A percentile compares a stretch with the other conserved stretches of the same genome.
Conservation (phyloP, 2,888 invertebrate genomes). For the Dorcus hopei region DNA sequence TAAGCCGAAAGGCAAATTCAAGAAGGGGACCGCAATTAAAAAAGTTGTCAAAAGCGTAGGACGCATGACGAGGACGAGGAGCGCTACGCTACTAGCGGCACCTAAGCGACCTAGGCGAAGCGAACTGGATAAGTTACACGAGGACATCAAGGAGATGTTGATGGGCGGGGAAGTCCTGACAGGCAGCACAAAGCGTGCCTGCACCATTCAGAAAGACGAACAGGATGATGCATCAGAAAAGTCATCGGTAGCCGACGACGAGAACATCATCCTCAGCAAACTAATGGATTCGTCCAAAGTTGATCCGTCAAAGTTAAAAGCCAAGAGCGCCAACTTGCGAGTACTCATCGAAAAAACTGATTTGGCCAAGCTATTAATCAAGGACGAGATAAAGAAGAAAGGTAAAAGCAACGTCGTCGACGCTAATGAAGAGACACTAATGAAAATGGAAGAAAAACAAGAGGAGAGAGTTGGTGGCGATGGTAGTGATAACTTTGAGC, state of each 20-base stretch:
- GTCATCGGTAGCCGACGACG: constrained; percentile 20
- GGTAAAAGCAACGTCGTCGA: not conserved
- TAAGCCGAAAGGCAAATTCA: not conserved
- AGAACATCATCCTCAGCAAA: constrained; percentile 13
- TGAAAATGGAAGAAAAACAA: constrained; percentile 13
- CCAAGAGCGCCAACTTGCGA: constrained; percentile 33
- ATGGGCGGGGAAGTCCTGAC: constrained; percentile 62
- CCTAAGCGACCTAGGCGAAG: constrained; percentile 41
- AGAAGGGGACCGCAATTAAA: not conserved
- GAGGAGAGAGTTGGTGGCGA: constrained; percentile 28
- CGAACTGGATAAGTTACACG: constrained; percentile 63
- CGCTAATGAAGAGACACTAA: not conserved
- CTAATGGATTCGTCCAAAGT: not conserved
- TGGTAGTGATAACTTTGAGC: constrained; percentile 20
- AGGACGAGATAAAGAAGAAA: not conserved
- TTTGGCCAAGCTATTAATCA: constrained; percentile 3
- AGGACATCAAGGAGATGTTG: constrained; percentile 69
- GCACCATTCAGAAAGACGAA: constrained; percentile 33
- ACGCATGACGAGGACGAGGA: constrained; percentile 29
- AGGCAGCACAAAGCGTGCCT: constrained; percentile 64
- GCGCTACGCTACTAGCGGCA: constrained; percentile 29
- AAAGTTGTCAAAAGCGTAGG: constrained; percentile 18
- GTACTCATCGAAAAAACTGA: constrained; percentile 39
- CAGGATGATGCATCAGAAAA: constrained; percentile 5
- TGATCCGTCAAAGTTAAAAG: constrained; percentile 23